These are phyloP conservation scores for Campopleginae sp. DNA, from an alignment of 2,888 invertebrate genomes.

Conservation along the genomic window DNA sequence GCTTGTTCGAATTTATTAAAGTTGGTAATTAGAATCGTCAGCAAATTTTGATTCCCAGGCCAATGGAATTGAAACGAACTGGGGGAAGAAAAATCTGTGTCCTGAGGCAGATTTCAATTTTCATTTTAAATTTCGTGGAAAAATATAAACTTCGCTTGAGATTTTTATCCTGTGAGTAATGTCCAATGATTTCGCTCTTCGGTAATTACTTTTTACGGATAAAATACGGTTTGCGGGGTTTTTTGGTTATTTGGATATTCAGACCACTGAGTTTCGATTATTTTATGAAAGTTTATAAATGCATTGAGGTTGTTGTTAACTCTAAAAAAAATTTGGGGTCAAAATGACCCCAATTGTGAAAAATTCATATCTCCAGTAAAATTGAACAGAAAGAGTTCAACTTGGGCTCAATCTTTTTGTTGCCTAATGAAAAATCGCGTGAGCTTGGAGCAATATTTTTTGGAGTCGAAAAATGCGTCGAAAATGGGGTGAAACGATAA, in stretches of 20 bases:
- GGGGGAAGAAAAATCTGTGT: neutral
- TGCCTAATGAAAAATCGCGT: too few species aligned
- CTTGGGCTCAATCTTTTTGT: too few species aligned
- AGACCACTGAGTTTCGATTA: neutral
- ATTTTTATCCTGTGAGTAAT: neutral
- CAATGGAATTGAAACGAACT: neutral
- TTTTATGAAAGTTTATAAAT: neutral
- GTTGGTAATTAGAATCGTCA: neutral
- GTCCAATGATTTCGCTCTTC: neutral
- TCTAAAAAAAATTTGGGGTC: neutral
- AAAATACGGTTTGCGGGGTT: neutral
- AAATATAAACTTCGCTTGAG: neutral
- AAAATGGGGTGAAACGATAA: too few species aligned
- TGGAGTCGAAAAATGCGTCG: too few species aligned
- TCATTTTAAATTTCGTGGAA: neutral
- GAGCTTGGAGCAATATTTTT: too few species aligned
- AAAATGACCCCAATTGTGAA: too few species aligned
- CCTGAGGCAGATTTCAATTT: neutral
- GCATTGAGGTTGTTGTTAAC: neutral
- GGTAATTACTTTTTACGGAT: neutral
- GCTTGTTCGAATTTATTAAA: neutral
- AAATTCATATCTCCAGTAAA: too few species aligned
- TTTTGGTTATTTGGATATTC: neutral
- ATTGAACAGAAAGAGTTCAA: too few species aligned
- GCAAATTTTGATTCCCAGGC: neutral